Evolutionary conservation across 2,888 invertebrate species (phyloP), one percentile per base, ranked within the genome.

Genomic region (Drosophila acutilabella): DNA sequence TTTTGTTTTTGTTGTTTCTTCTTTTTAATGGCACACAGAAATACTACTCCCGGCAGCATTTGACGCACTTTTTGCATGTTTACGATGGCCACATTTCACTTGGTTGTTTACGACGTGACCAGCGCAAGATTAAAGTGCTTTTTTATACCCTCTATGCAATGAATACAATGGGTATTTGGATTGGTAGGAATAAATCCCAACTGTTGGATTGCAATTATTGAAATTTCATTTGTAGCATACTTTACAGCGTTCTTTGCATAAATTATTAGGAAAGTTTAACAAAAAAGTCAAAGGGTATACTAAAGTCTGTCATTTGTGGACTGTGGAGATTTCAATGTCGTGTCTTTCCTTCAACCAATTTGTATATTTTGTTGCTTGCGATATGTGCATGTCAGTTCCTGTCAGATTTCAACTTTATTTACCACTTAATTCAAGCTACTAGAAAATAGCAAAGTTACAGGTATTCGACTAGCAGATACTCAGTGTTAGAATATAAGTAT

Each of bases 61-160:
- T 74, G 74, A 75, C 73, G 78, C 75, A 77, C 60, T 75, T 72
- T 30, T 75, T 75, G 66, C 78, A 77, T 54, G 66, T 75, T 77
- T 75, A 77, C 74, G 74, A 75, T 72, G 61, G 64, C 58, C 65
- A 70, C 74, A 74, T 61, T 65, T 74, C 59, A 62, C 48, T 77
- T 64, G 50, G 56, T 75, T 76, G 74, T 77, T 77, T 75, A 75
- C 62, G 74, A 74, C 51, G 44, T 62, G 64, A 51, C 78, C 57
- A 64, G 64, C 57, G 57, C 60, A 42, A 75, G 64, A 67, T 61
- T 75, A 77, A 72, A 75, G 74, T 75, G 74, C 78, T 77, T 77
- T 53, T 62, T 47, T 1, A 60, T 67, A 75, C 74, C 74, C 74
- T 64, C n/a, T 52, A 54, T 8, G 13, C 2, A 7, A n/a, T 6